Base-by-base conservation (phyloP, 2,113 vertebrate genomes). In the Etheostoma spectabile region DNA sequence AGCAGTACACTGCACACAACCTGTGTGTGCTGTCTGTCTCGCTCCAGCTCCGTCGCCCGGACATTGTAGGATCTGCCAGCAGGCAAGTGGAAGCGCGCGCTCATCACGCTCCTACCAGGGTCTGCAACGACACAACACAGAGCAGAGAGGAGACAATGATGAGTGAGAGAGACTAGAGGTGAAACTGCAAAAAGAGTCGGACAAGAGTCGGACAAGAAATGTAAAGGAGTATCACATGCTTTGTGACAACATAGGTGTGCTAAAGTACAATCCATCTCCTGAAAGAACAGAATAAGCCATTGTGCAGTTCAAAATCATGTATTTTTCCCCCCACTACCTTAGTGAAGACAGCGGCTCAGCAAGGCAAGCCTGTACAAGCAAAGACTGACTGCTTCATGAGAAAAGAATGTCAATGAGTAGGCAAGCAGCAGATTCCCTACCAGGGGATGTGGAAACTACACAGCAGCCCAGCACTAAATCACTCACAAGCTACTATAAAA, bases 21-120 rank as follows among this genome's bases (percentile, higher is more conserved):
- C 93, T 99, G 97, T 69, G 97, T 97, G 94, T 98, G 97, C 95
- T 98, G 98, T 95, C 97, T 96, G 94, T 99, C 98, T 92, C 98
- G 96, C 95, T 98, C 98, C 98, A 99, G 96, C 95, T 99, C 98
- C 92, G 97, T 98, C 86, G 97, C 97, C 95, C 97, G 98, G 88
- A 99, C 98, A 99, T 99, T 99, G 97, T 99, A 99, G 96, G 97
- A 98, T 99, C 97, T 99, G 97, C 98, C 98, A 96, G 98, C 95
- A 96, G 98, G 98, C 97, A 99, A 98, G 93, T 97, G 98, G 96
- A 99, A 99, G 96, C 97, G 98, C 95, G 98, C 96, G 97, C 96
- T 99, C 98, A 99, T 99, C 97, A 99, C 98, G 98, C 97, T 99
- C 96, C 96, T 96, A 95, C 96, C 97, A 94, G 93, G 90, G 92